Conservation (phyloP, 2,113 vertebrate species). For the Panthera leo region DNA sequence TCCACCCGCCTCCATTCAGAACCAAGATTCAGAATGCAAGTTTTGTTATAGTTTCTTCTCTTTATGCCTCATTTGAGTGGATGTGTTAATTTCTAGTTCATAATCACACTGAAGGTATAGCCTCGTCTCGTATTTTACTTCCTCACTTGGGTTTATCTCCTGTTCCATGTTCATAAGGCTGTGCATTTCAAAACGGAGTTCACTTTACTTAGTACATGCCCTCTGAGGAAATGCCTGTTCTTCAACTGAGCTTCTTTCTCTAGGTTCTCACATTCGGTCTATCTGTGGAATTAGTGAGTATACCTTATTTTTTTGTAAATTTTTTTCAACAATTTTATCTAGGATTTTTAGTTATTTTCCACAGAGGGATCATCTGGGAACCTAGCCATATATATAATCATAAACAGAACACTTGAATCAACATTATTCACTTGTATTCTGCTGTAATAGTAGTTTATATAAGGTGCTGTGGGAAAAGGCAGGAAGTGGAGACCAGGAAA, state of each 20-base stretch:
- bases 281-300: background rate
- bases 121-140: background rate
- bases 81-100: background rate
- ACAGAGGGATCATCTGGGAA: background rate
- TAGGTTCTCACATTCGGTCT: background rate
- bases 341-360: background rate
- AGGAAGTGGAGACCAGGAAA: background rate
- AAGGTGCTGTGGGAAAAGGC: background rate
- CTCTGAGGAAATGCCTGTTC: background rate
- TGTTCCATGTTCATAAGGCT: background rate
- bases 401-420: background rate
- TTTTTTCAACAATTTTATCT: background rate
- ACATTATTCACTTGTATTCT: background rate
- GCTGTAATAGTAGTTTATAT: background rate
- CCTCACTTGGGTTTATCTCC: background rate
- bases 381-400: background rate
- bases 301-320: background rate
- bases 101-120: background rate
- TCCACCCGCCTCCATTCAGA: background rate
- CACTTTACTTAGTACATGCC: background rate
- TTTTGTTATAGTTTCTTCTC: background rate
- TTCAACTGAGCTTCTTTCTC: background rate
- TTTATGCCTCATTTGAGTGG: background rate
- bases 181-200: background rate
- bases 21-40: background rate